These are phyloP conservation scores for Catamblyrhynchus diadema DNA, from an alignment of 2,797 vertebrate species.

Conservation along the genomic window DNA sequence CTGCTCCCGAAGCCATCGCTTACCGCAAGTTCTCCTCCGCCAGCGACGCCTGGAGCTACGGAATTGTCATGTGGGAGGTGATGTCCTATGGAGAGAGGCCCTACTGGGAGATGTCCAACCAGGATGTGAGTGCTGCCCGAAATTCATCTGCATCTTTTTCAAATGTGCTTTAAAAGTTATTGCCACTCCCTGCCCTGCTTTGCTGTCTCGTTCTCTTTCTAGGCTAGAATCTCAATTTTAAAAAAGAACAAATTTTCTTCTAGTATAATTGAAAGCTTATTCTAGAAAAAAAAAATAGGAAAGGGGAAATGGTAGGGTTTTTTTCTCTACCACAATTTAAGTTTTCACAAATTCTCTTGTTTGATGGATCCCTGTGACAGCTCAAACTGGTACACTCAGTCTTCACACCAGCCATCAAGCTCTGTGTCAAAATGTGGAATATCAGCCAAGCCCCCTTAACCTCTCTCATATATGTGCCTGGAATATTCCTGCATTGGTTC, in stretches of 20 bases:
- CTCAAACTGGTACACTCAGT: background rate
- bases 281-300: background rate
- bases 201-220: background rate
- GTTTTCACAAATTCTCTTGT: background rate
- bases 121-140: slow-evolving; percentile 85
- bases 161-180: background rate
- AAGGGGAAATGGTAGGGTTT: background rate
- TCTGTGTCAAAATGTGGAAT: background rate
- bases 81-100: slow-evolving; percentile 97
- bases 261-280: background rate
- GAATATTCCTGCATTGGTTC: background rate
- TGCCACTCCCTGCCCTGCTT: background rate
- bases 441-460: slow-evolving; percentile 1
- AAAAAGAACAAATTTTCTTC: background rate
- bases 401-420: slow-evolving; percentile 5
- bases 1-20: slow-evolving; percentile 93
- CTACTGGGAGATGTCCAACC: slow-evolving; percentile 98
- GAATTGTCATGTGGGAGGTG: slow-evolving; percentile 98
- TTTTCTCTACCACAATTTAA: background rate
- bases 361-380: background rate
- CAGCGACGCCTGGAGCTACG: slow-evolving; percentile 94
- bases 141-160: background rate
- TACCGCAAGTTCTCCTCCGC: slow-evolving; percentile 96
- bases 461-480: background rate
- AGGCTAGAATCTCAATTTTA: background rate